Percentiles rank a stretch among this genome's conserved stretches.
Conservation (phyloP, 2,888 invertebrate species). For the Selenia dentaria region DNA sequence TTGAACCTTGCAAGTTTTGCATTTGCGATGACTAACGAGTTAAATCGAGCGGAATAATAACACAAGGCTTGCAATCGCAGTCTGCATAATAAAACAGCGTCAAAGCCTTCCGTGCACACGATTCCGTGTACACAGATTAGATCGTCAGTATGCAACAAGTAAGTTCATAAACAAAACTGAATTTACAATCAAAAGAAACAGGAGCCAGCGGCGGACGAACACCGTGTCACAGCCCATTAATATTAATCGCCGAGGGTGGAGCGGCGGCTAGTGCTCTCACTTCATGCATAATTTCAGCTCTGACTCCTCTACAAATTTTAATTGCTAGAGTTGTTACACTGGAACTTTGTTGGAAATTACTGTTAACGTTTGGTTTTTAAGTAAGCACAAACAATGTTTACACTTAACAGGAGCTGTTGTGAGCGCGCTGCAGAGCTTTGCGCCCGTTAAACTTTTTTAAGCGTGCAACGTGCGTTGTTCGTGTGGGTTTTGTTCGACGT, state of each 20-base stretch:
- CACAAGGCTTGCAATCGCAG: neutral
- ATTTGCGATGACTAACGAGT: too few species aligned
- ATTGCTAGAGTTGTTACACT: conserved; percentile 65
- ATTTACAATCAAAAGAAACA: conserved; percentile 77
- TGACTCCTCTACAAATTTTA: conserved; percentile 70
- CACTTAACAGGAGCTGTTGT: conserved; percentile 11
- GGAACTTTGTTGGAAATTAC: conserved; percentile 52
- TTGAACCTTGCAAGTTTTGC: too few species aligned
- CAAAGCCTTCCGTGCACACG: neutral
- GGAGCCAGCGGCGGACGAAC: conserved; percentile 53
- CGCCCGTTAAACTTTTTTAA: conserved; percentile 37
- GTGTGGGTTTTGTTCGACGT: conserved; percentile 27
- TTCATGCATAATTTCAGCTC: conserved; percentile 76
- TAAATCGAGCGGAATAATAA: too few species aligned
- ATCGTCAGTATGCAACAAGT: conserved; percentile 66
- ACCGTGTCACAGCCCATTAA: conserved; percentile 78
- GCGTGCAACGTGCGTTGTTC: conserved; percentile 15
- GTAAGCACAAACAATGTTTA: conserved; percentile 41
- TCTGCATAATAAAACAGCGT: neutral
- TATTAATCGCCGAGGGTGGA: conserved; percentile 71
- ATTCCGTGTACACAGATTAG: conserved; percentile 24
- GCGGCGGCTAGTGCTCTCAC: conserved; percentile 65
- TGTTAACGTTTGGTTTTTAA: conserved; percentile 41
- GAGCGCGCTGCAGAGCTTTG: conserved; percentile 33
- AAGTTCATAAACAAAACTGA: conserved; percentile 54